Conservation (phyloP, 2,888 invertebrate species). For the Philereme transversata region DNA sequence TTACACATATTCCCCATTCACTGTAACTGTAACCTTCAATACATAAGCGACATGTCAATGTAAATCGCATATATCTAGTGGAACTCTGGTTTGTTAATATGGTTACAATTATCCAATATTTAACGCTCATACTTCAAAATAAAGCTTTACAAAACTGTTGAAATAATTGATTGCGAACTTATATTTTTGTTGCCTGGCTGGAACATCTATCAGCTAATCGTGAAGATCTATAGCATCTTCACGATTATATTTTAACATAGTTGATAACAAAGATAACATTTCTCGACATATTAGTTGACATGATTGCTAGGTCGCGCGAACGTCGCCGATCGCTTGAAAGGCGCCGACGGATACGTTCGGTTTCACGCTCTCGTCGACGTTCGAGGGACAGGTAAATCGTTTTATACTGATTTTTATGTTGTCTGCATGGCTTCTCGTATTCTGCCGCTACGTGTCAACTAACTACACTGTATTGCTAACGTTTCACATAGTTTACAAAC, state of each 20-base stretch:
- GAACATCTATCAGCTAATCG: too few relatives aligned
- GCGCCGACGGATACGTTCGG: conserved; percentile 69
- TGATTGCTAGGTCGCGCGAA: conserved; percentile 71
- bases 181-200: conserved; percentile 21
- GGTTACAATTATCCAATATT: too few relatives aligned
- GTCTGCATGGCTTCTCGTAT: conserved; percentile 39
- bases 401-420: conserved; percentile 37
- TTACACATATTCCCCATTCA: too few relatives aligned
- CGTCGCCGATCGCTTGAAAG: conserved; percentile 80
- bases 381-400: conserved; percentile 73
- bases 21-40: too few relatives aligned
- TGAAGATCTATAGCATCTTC: too few relatives aligned
- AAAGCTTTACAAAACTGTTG: conserved; percentile 3
- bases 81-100: too few relatives aligned
- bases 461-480: not conserved
- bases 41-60: too few relatives aligned
- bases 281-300: conserved; percentile 26
- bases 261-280: conserved; percentile 6
- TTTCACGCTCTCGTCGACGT: conserved; percentile 76
- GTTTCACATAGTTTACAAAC: not conserved
- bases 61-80: too few relatives aligned
- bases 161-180: not conserved
- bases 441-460: conserved; percentile 22
- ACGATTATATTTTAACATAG: too few relatives aligned
- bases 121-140: too few relatives aligned